Percentiles rank a stretch among this genome's conserved stretches.
These are phyloP conservation scores for Ciconia stormi DNA, from an alignment of 2,113 vertebrate species.

Conservation along the genomic window DNA sequence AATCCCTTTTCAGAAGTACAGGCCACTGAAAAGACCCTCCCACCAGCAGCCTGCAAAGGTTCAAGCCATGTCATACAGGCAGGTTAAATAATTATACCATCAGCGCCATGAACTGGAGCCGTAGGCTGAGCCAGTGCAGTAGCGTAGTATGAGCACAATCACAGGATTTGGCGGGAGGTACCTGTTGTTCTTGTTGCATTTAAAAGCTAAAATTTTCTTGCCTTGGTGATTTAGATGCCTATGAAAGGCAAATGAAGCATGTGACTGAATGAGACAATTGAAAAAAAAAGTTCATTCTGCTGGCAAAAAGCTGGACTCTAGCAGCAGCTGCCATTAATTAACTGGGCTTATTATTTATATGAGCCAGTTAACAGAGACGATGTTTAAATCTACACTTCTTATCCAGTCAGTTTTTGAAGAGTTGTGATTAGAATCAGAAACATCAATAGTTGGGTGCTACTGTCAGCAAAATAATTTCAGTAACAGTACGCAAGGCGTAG, in stretches of 20 bases:
- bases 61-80: fast-evolving
- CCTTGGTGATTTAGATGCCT: not conserved
- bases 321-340: slow-evolving; percentile 52
- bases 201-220: slow-evolving; percentile 9
- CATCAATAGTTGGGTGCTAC: not conserved
- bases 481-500: fast-evolving
- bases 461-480: not conserved
- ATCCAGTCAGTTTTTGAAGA: not conserved
- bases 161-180: not conserved
- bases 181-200: not conserved
- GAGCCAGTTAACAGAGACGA: slow-evolving; percentile 12
- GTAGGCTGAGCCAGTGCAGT: not conserved
- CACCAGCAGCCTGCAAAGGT: not conserved
- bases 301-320: not conserved
- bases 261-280: slow-evolving; percentile 35
- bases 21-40: not conserved
- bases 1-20: not conserved
- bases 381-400: slow-evolving; percentile 3
- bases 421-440: not conserved
- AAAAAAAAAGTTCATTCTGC: not conserved
- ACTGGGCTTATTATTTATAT: slow-evolving; percentile 34
- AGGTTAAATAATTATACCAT: not conserved
- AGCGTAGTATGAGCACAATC: not conserved
- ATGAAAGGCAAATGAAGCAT: not conserved
- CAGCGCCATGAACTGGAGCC: not conserved